phyloP scores from a whole-genome alignment of 2,888 invertebrate genomes.

The Blera fallax region DNA sequence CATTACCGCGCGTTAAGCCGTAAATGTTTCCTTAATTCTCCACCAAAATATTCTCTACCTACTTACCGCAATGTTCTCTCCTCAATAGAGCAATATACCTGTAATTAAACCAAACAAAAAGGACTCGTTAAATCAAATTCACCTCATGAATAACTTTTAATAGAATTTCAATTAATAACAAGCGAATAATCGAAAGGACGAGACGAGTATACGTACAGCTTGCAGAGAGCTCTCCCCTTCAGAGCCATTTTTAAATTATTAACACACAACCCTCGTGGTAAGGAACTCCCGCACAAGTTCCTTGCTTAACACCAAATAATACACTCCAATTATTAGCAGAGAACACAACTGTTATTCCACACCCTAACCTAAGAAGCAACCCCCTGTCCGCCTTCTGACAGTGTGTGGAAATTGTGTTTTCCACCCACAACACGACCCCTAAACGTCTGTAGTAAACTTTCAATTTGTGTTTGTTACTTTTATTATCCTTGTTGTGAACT shows the following conservation, averaged over 20 bases:
- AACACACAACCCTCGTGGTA: constrained; percentile 36
- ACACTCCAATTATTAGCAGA: constrained; percentile 59
- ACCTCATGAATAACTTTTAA: constrained; percentile 57
- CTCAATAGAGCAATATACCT: constrained; percentile 39
- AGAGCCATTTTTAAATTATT: constrained; percentile 66
- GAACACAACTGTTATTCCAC: constrained; percentile 34
- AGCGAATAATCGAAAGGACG: constrained; percentile 28
- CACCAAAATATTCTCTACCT: neutral
- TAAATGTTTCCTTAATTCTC: neutral
- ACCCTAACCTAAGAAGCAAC: neutral
- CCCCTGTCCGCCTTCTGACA: constrained; percentile 15
- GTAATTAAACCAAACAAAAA: constrained; percentile 47
- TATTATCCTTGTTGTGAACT: constrained; percentile 71
- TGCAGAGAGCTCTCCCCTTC: neutral
- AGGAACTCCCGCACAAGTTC: constrained; percentile 22
- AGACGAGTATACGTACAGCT: neutral
- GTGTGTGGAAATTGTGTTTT: constrained; percentile 52
- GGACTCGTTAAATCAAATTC: constrained; percentile 57
- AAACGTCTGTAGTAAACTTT: constrained; percentile 71
- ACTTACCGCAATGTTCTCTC: neutral
- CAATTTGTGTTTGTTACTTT: constrained; percentile 70
- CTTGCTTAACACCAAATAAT: constrained; percentile 67
- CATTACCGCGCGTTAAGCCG: neutral
- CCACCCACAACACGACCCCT: constrained; percentile 65
- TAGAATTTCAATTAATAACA: constrained; percentile 57